Evolutionary conservation across 2,888 invertebrate genomes (phyloP), one percentile per base, ranked within the genome.

Genomic region (Mycalesis mineus): DNA sequence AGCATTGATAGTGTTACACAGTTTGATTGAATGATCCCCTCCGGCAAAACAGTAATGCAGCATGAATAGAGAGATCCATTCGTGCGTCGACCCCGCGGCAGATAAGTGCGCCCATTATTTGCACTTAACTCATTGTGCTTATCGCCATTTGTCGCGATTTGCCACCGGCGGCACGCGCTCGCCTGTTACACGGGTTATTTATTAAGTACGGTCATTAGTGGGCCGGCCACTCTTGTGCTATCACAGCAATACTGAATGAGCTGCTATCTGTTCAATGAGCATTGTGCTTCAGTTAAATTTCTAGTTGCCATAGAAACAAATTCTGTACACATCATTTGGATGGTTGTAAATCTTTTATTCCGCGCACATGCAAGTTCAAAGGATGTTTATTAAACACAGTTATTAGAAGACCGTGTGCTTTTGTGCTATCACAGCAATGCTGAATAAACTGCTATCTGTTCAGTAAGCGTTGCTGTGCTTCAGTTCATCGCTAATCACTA

Each of bases 81-180:
- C 47, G 47, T 47, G 6, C 47, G 33, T 6, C 33, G 47, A 47
- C 47, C 47, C 47, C 47, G 47, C 47, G 47, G 47, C 13, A 47
- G 47, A 47, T 47, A 47, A 47, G 47, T 47, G 33, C 29, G 9
- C 31, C 45, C 45, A 45, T 45, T 45, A 45, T 45, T 45, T 11
- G 47, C 47, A 47, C 47, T 47, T 47, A 47, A 33, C 47, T 47
- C 47, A 33, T 47, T 47, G 47, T 33, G 47, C 47, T 47, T 47
- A 47, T 47, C 47, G 33, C 47, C 33, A 47, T 47, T 47, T 47
- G 47, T 47, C 47, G 47, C 47, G 33, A 47, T 47, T 31, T 47
- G 47, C 47, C 47, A 47, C 47, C 4, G 47, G 31, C 47, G 47
- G 47, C 47, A 47, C 47, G 47, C 47, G 47, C 45, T 14, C 5